Conservation (phyloP, 2,113 vertebrate genomes). For the Enhydra lutris region DNA sequence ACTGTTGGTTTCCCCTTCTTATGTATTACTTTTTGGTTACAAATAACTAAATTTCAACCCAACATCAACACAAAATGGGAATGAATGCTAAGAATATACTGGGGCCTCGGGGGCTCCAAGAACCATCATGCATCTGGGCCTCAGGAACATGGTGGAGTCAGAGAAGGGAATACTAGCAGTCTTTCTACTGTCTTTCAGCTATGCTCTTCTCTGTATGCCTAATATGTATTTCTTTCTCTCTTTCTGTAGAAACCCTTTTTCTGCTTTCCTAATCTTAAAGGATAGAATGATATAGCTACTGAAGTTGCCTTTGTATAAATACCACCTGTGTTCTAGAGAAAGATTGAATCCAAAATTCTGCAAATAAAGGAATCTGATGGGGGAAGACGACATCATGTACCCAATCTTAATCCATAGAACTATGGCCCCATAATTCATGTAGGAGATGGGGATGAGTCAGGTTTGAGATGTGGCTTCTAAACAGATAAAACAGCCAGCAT, state of each 20-base stretch:
- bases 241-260: not conserved
- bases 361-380: not conserved
- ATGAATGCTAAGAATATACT: not conserved
- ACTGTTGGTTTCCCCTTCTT: not conserved
- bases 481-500: not conserved
- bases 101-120: rapidly evolving
- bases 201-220: not conserved
- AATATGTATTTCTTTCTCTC: not conserved
- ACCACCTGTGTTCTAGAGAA: not conserved
- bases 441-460: not conserved
- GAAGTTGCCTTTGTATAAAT: not conserved
- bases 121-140: not conserved
- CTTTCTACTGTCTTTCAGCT: not conserved
- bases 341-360: not conserved
- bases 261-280: not conserved
- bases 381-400: not conserved
- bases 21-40: not conserved
- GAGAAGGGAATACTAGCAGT: not conserved
- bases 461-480: not conserved
- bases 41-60: not conserved
- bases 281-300: not conserved
- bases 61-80: not conserved
- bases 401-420: not conserved
- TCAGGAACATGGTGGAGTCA: not conserved
- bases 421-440: not conserved